phyloP scores from a whole-genome alignment of 2,797 vertebrate species.

The Pseudochirops cupreus region DNA sequence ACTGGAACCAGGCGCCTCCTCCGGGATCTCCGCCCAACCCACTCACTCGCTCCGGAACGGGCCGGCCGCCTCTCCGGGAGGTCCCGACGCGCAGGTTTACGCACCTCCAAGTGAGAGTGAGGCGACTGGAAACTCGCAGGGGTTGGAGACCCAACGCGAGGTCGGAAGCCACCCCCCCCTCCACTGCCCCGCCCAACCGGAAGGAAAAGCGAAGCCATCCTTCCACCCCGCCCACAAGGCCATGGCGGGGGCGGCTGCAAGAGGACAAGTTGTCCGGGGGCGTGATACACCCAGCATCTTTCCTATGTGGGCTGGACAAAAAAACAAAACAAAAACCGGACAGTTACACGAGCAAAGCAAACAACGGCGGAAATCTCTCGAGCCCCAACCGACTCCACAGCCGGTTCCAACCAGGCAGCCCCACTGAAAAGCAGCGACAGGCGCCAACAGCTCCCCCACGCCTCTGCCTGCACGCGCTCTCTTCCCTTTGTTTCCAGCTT shows the following conservation, averaged over 20 bases:
- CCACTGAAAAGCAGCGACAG: not conserved
- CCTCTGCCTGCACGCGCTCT: rapidly evolving
- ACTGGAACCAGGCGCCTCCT: not conserved
- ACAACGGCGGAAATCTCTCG: not conserved
- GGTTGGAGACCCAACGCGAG: not conserved
- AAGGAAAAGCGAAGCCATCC: not conserved
- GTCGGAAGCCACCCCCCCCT: too few relatives aligned
- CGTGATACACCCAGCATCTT: not conserved
- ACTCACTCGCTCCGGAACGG: not conserved
- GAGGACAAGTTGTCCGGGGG: not conserved
- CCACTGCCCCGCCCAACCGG: too few relatives aligned
- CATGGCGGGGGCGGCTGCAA: not conserved
- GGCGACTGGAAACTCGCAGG: rapidly evolving
- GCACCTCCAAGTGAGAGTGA: rapidly evolving
- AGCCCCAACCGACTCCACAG: not conserved
- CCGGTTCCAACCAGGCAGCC: too few relatives aligned
- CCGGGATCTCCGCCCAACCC: not conserved
- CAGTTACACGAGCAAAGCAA: not conserved
- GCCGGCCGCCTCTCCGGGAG: not conserved
- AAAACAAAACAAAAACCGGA: too few relatives aligned
- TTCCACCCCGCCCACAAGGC: not conserved
- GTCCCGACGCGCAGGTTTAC: not conserved
- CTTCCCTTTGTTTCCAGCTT: not conserved
- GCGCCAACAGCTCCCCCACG: not conserved
- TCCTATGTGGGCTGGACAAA: not conserved